These are phyloP conservation scores for Pasiphila rectangulata DNA, from an alignment of 2,888 invertebrate species.

Conservation along the genomic window DNA sequence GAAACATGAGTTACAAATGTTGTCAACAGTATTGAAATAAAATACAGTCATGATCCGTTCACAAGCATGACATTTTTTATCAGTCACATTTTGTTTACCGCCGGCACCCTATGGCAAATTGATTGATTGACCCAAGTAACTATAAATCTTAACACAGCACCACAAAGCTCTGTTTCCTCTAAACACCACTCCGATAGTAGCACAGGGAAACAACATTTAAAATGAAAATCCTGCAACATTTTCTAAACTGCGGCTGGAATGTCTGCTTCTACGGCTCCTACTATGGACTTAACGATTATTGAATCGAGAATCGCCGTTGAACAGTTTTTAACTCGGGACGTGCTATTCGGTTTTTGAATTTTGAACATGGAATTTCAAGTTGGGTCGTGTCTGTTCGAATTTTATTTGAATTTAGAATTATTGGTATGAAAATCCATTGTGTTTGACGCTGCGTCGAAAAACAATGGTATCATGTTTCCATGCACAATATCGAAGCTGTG, in stretches of 20 bases:
- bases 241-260: slow-evolving; percentile 45
- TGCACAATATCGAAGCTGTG: no score
- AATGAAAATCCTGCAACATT: slow-evolving; percentile 48
- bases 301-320: slow-evolving; percentile 10
- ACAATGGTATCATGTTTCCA: not conserved
- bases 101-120: no score
- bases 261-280: slow-evolving; percentile 39
- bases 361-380: slow-evolving; percentile 10
- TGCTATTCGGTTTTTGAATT: not conserved
- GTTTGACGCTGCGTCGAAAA: not conserved
- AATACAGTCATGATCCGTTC: no score
- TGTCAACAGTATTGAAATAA: no score
- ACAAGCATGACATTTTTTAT: no score
- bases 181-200: not conserved
- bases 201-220: slow-evolving; percentile 7
- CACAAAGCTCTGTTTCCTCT: not conserved
- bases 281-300: slow-evolving; percentile 30
- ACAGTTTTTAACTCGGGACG: not conserved
- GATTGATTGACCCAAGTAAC: no score
- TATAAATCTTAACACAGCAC: not conserved
- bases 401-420: slow-evolving; percentile 1
- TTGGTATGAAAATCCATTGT: not conserved
- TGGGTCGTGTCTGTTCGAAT: slow-evolving; percentile 3
- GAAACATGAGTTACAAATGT: no score
- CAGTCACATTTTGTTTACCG: no score